Evolutionary conservation across 2,888 invertebrate species (phyloP), one percentile per base, ranked within the genome.

Genomic region (Hydriomena furcata): DNA sequence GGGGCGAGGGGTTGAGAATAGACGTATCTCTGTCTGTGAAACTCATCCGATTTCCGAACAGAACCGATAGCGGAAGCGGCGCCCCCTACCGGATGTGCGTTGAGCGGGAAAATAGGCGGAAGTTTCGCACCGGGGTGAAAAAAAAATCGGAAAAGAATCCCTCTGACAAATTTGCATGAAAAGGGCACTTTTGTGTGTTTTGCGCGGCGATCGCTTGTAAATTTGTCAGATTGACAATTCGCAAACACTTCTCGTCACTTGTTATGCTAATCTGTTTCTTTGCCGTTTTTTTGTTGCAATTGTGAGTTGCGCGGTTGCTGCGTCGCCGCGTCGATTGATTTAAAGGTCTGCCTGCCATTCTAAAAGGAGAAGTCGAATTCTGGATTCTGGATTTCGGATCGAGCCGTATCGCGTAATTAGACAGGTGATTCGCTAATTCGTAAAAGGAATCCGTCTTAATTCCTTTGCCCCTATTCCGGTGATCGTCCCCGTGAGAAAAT

Each of bases 51-150:
- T 86, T 84, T 82, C 82, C 84, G 81, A 79, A 79, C 78, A 67
- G 73, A 68, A 66, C 81, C 77, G 78, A 80, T 79, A 78, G 69
- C 83, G 79, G 79, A 82, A 76, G 74, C 74, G 70, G 73, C 72
- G 72, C 75, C 79, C 79, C 81, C 79, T 68, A 65, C 78, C 81
- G 84, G 84, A 84, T 76, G 84, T 79, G 85, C 85, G 83, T 75
- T 77, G 84, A 86, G 83, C 88, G 87, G 82, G 88, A 90, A 89
- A 90, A 89, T 85, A 84, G 84, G 82, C 88, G 90, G 89, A 89
- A 89, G 87, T 84, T 80, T 81, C 80, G 68, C 73, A 61, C 78
- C 76, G 71, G 73, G 70, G 72, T 70, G 73, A 82, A 83, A n/a
- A n/a, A 82, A 83, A 82, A 79, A 69, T 68, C 67, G 66, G 68